phyloP scores from a whole-genome alignment of 2,888 invertebrate species.

The Orgyia antiqua region DNA sequence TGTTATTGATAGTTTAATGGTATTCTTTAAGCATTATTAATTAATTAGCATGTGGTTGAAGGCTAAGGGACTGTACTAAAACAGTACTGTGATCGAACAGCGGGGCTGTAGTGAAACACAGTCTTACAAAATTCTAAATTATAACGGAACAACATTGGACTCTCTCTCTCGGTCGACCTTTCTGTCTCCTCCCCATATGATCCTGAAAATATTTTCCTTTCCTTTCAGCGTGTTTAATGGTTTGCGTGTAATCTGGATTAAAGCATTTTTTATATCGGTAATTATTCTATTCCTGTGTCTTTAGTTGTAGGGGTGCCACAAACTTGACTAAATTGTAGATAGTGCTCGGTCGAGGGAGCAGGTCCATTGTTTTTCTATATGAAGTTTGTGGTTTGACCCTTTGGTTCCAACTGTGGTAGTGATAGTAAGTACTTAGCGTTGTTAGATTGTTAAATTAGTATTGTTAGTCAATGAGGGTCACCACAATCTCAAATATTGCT shows the following conservation, averaged over 20 bases:
- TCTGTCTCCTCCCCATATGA: constrained; percentile 5
- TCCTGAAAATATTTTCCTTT: constrained; percentile 43
- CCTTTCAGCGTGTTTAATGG: constrained; percentile 76
- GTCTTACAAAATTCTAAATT: constrained; percentile 51
- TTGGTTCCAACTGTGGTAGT: constrained; percentile 11
- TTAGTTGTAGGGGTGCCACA: constrained; percentile 53
- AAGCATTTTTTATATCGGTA: constrained; percentile 63
- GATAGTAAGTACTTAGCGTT: too few species aligned
- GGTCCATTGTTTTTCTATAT: constrained; percentile 51
- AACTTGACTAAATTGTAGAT: constrained; percentile 41
- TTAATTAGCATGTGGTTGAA: too few species aligned
- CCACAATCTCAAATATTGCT: too few species aligned
- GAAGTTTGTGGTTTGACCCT: constrained; percentile 66
- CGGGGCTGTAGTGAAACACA: too few species aligned
- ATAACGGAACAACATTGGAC: constrained; percentile 54
- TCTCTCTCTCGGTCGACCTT: constrained; percentile 50
- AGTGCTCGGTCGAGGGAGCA: constrained; percentile 54
- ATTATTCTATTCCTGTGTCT: constrained; percentile 48
- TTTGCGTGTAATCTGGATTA: constrained; percentile 75
- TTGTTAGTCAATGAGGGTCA: too few species aligned
- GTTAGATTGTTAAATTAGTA: too few species aligned
- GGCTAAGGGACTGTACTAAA: too few species aligned
- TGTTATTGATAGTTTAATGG: too few species aligned
- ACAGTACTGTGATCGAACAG: too few species aligned
- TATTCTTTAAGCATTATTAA: too few species aligned